Evolutionary conservation across 2,797 vertebrate genomes (phyloP), one percentile per base, ranked within the genome.

Genomic region (Lacerta viridis): DNA sequence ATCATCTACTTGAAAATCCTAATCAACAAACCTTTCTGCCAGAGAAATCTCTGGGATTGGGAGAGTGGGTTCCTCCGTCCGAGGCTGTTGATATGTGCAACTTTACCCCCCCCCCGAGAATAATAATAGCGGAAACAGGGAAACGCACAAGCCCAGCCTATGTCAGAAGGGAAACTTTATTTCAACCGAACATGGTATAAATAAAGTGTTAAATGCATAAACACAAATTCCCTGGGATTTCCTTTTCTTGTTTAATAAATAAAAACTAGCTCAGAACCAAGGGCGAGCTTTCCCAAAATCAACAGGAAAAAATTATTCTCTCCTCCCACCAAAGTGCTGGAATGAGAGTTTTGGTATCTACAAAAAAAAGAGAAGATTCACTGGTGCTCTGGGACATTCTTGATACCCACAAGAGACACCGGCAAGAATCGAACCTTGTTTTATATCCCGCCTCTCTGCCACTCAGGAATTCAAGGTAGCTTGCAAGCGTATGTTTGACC

Each of bases 111-210:
- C 2, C 9, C 29, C 29, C 2, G 64, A 15, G 25, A 83, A 50
- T 15, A 23, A 83, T 33, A 4, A 7, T 59, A 77, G 29, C 77
- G 74, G 74, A 43, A 85, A 77, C 20, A 43, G 77, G 50, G 50
- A 29, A 23, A 33, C 50, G 20, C 46, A 33, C 77, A 59, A 59
- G 17, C 36, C 72, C 39, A 33, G 46, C n/a, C 36, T 88, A 90
- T 89, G 90, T 94, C 91, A 94, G 61, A 64, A 64, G 61, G 84
- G 90, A 94, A 95, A 93, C 76, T 94, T 94, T 94, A 93, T 95
- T 94, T 92, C 90, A 95, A 93, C 91, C 88, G 92, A 90, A 91
- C 92, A 89, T 92, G 89, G 77, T 90, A 92, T 91, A 92, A 85
- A 93, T 84, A 93, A 92, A 94, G 85, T 87, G 85, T n/a, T 87